Conservation (phyloP, 1,140 invertebrate genomes). For the Ridgeia piscesae region DNA sequence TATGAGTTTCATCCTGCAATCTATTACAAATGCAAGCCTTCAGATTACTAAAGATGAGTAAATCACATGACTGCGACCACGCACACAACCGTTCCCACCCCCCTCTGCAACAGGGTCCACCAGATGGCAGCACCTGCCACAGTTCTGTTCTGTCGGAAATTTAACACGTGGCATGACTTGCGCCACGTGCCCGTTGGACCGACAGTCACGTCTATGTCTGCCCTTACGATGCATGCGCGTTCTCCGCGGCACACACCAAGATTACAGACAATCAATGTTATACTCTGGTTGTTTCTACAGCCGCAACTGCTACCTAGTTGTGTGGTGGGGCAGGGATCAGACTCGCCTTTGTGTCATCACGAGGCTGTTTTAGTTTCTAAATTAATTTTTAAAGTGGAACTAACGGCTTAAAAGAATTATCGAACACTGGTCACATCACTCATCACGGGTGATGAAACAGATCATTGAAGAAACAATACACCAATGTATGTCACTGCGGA, state of each 20-base stretch:
- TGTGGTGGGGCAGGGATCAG: neutral
- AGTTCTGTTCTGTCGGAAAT: neutral
- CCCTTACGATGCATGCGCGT: conserved; percentile 34
- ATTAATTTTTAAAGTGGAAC: too few species aligned
- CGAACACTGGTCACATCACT: too few species aligned
- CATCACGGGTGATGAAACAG: too few species aligned
- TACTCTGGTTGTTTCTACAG: conserved; percentile 14
- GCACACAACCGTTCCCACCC: neutral
- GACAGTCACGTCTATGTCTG: conserved; percentile 31
- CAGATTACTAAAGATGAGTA: conserved; percentile 58
- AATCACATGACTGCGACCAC: conserved; percentile 12
- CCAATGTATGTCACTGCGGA: too few species aligned
- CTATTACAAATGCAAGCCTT: conserved; percentile 32
- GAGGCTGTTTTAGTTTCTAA: neutral
- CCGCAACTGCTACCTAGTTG: conserved; percentile 9
- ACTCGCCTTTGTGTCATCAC: conserved; percentile 28
- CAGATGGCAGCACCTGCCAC: neutral
- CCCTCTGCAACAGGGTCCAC: neutral
- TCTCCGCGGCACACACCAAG: conserved; percentile 35
- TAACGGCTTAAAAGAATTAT: neutral
- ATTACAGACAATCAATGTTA: conserved; percentile 37
- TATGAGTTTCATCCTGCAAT: too few species aligned
- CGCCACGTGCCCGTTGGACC: conserved; percentile 16
- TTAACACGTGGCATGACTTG: neutral
- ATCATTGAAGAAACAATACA: too few species aligned